Evolutionary conservation across 2,113 vertebrate species (phyloP), one percentile per base, ranked within the genome.

Genomic region (Forbesichthys agassizii): DNA sequence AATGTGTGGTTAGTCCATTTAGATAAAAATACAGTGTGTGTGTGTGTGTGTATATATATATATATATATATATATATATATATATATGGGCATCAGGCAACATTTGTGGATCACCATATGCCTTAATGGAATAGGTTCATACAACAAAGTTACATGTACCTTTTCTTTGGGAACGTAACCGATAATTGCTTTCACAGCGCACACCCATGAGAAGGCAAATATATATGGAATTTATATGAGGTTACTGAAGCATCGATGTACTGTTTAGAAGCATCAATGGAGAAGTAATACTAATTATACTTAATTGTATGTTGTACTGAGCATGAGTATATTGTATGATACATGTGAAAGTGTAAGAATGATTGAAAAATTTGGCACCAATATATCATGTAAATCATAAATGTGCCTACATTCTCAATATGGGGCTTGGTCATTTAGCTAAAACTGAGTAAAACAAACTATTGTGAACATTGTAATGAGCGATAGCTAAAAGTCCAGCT

Each of bases 41-140:
- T 58, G 33, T 64, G n/a, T n/a, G n/a, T n/a, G n/a, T n/a, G n/a
- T n/a, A n/a, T n/a, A n/a, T n/a, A n/a, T n/a, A n/a, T n/a, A n/a
- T n/a, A 1, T 47, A 20, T 57, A 36, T 58, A 55, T 63, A 12
- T 56, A 47, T 71, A 18, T 64, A 14, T 2, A 33, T 62, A 62
- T 76, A 71, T 64, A n/a, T 73, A 49, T 48, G 62, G 48, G 61
- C 55, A 57, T 74, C 70, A 70, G 59, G 69, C 51, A 27, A 73
- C 61, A 58, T 68, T 78, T 18, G 75, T 85, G 84, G 85, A 84
- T 91, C 91, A 90, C 90, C 90, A 90, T 86, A 90, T 90, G 85
- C 87, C 87, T 90, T 90, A 91, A 88, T 75, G 68, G 79, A 75
- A 61, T 59, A 80, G 64, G 74, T 81, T 84, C 75, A 49, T 67